These are phyloP conservation scores for Drosophila atripex DNA, from an alignment of 2,888 invertebrate species.

Conservation along the genomic window DNA sequence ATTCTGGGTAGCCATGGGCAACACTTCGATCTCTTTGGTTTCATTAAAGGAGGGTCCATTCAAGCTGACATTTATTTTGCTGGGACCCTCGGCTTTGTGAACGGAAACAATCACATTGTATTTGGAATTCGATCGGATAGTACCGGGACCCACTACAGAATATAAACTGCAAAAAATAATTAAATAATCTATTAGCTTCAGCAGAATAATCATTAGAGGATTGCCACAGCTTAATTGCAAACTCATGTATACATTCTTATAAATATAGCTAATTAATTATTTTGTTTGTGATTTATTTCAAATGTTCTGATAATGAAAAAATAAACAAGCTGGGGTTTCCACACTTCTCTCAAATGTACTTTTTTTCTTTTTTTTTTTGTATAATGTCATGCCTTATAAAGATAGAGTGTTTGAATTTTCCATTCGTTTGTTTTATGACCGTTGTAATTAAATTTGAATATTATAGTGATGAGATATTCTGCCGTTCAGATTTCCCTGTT, in stretches of 20 bases:
- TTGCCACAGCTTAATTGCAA: slow-evolving; percentile 24
- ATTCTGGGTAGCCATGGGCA: slow-evolving; percentile 89
- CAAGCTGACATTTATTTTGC: slow-evolving; percentile 88
- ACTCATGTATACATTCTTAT: slow-evolving; percentile 23
- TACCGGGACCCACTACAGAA: slow-evolving; percentile 91
- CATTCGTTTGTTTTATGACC: not conserved
- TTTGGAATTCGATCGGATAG: slow-evolving; percentile 92
- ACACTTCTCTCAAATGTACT: not conserved
- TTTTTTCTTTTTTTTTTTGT: not conserved
- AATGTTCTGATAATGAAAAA: slow-evolving; percentile 7
- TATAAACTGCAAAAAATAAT: slow-evolving; percentile 84
- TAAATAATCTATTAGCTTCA: not conserved
- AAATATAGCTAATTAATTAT: slow-evolving; percentile 16
- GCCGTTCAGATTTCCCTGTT: not conserved
- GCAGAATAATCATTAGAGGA: slow-evolving; percentile 1
- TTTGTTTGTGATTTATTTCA: slow-evolving; percentile 16
- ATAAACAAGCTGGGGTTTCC: not conserved
- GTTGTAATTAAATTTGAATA: not conserved
- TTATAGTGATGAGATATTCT: not conserved
- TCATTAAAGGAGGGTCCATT: slow-evolving; percentile 89
- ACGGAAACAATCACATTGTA: slow-evolving; percentile 92
- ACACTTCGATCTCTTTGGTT: slow-evolving; percentile 88
- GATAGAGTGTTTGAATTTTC: not conserved
- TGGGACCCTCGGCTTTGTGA: slow-evolving; percentile 79
- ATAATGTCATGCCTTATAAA: not conserved